Evolutionary conservation across 2,888 invertebrate genomes (phyloP).

Genomic region (Acanthosoma haemorrhoidale): DNA sequence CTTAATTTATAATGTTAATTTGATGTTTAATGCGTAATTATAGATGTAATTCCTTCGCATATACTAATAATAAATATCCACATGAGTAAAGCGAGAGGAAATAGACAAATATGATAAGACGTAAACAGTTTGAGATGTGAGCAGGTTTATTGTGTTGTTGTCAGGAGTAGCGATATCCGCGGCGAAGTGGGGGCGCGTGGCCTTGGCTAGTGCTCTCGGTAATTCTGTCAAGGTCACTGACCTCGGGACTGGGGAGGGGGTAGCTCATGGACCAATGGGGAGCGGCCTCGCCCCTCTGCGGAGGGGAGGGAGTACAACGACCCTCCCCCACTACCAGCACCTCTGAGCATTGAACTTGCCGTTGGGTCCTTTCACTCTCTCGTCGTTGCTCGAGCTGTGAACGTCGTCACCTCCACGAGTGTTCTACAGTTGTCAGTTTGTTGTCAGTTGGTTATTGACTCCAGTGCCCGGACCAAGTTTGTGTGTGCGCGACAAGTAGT

Average conservation of each 20-base stretch:
- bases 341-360: constrained; percentile 40
- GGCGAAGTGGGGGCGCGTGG: constrained; percentile 46
- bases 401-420: constrained; percentile 42
- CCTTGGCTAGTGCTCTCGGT: constrained; percentile 65
- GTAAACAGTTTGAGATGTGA: constrained; percentile 1
- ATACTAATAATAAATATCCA: no score
- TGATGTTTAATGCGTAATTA: no score
- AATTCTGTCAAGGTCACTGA: constrained; percentile 73
- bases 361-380: constrained; percentile 42
- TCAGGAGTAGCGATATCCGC: background rate
- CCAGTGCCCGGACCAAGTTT: constrained; percentile 4
- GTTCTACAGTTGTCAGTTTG: background rate
- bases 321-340: constrained; percentile 47
- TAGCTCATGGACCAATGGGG: constrained; percentile 38
- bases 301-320: constrained; percentile 26
- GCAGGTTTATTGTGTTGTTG: background rate
- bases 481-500: background rate
- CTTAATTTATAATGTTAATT: no score
- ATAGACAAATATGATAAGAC: background rate
- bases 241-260: constrained; percentile 64
- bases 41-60: no score
- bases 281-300: constrained; percentile 36
- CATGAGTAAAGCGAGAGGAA: background rate
- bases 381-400: constrained; percentile 45
- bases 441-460: constrained; percentile 3